These are phyloP conservation scores for Ophiothrix spiculata DNA, from an alignment of 35 echinoderm and acorn worm genomes.

Conservation along the genomic window DNA sequence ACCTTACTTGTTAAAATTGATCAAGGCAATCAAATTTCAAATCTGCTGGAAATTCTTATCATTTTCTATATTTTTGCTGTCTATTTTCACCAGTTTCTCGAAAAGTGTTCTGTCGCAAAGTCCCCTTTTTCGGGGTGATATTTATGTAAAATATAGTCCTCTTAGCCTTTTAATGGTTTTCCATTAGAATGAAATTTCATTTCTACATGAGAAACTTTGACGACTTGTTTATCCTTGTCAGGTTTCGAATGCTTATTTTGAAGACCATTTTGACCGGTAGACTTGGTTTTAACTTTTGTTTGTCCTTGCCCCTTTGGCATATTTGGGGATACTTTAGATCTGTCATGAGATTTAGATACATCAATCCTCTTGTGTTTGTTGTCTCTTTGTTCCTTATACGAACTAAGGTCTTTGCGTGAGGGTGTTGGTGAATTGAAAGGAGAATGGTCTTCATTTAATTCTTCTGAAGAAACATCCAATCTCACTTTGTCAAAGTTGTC, in stretches of 20 bases:
- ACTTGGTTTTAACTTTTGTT: background rate
- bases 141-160: too few relatives aligned
- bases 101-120: too few relatives aligned
- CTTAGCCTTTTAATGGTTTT: background rate
- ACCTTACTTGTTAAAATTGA: too few relatives aligned
- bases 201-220: background rate
- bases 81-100: too few relatives aligned
- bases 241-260: background rate
- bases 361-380: background rate
- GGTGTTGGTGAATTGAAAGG: constrained; percentile 3
- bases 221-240: background rate
- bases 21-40: too few relatives aligned
- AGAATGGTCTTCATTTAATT: background rate
- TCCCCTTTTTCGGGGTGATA: too few relatives aligned
- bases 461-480: constrained; percentile 12
- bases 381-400: background rate
- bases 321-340: background rate
- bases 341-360: background rate
- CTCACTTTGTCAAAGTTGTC: constrained; percentile 18
- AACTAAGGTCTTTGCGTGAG: background rate
- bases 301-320: background rate
- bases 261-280: background rate
- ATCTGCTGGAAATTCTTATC: too few relatives aligned
- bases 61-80: too few relatives aligned
- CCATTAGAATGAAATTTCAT: background rate